A percentile compares a stretch with the other conserved stretches of the same genome.
These are phyloP conservation scores for Timema cristinae DNA, from an alignment of 2,888 invertebrate species.

Conservation along the genomic window DNA sequence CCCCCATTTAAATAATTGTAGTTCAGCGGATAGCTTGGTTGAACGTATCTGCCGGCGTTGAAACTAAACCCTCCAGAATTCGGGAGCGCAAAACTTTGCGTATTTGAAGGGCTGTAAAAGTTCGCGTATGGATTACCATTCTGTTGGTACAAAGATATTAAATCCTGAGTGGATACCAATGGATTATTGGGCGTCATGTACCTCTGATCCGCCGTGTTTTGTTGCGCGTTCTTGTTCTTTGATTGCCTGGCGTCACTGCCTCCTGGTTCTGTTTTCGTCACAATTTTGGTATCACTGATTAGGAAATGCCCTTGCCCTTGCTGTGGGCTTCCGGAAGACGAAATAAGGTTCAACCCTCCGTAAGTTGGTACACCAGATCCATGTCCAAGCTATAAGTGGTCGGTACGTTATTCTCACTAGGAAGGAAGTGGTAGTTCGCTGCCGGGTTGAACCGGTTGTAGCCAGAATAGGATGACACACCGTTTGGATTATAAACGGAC, in stretches of 20 bases:
- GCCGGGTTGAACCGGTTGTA: background rate
- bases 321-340: background rate
- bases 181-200: background rate
- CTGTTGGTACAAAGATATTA: background rate
- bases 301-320: background rate
- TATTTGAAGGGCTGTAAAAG: background rate
- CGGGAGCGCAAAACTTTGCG: background rate
- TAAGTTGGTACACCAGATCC: background rate
- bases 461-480: background rate
- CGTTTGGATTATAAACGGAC: background rate
- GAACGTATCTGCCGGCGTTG: constrained; percentile 6
- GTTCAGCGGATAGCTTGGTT: background rate
- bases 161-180: background rate
- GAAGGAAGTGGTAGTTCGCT: background rate
- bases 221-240: background rate
- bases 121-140: background rate
- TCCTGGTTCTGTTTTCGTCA: background rate
- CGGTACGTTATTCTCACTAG: background rate
- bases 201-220: no score
- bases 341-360: background rate
- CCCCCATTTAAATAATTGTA: background rate
- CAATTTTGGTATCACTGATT: background rate
- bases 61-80: background rate
- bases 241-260: background rate
- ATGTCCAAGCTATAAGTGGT: no score